A percentile compares a stretch with the other conserved stretches of the same genome.
Evolutionary conservation across 2,888 invertebrate genomes (phyloP).

Genomic region (Limnephilus rhombicus): DNA sequence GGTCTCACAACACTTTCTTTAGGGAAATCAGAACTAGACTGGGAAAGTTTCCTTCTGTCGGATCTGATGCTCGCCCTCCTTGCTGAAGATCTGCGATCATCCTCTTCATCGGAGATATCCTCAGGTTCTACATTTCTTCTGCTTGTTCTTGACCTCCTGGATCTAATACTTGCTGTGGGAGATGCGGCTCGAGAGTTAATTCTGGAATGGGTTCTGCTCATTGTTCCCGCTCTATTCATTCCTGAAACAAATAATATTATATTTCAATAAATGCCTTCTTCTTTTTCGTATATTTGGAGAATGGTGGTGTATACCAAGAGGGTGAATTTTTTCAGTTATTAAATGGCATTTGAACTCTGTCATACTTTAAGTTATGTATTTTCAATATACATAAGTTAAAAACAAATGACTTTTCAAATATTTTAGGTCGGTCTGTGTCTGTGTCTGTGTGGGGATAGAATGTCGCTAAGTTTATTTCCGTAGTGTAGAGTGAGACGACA

Average conservation of each 20-base stretch:
- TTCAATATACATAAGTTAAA: no score
- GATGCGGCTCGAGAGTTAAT: conserved; percentile 82
- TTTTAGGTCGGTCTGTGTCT: no score
- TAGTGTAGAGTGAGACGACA: no score
- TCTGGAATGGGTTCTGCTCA: conserved; percentile 78
- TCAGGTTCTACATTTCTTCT: conserved; percentile 74
- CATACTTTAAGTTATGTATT: not conserved
- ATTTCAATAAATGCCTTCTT: not conserved
- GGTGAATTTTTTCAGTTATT: not conserved
- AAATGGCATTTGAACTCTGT: no score
- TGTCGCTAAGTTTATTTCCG: no score
- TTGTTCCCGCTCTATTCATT: conserved; percentile 72
- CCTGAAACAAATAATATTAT: conserved; percentile 68
- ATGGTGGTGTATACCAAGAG: not conserved
- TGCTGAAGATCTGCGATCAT: conserved; percentile 67
- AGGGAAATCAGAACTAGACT: conserved; percentile 68
- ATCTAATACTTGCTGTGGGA: conserved; percentile 83
- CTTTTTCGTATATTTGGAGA: not conserved
- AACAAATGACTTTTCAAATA: not conserved
- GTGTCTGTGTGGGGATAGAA: no score
- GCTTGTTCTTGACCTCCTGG: conserved; percentile 82
- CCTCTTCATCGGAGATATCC: conserved; percentile 74
- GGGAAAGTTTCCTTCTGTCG: conserved; percentile 59
- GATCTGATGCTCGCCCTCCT: conserved; percentile 61
- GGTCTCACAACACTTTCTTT: conserved; percentile 64